Conservation (phyloP, 2,888 invertebrate genomes). For the Allygus modestus region DNA sequence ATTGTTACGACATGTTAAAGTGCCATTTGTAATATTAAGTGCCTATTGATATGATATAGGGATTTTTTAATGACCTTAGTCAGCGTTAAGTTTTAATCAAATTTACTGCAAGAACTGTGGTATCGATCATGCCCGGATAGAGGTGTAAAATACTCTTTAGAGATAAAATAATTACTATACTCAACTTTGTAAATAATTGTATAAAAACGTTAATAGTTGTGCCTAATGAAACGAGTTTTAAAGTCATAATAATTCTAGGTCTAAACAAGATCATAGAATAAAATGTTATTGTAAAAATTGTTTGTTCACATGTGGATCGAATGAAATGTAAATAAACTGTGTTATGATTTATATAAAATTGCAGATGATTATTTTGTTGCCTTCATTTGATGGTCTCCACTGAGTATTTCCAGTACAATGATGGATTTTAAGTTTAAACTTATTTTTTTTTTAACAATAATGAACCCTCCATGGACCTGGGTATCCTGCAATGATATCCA, state of each 20-base stretch:
- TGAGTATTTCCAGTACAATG: no score
- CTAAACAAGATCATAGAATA: not conserved
- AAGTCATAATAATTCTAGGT: not conserved
- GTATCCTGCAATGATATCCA: no score
- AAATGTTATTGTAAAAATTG: constrained; percentile 46
- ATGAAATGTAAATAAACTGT: constrained; percentile 37
- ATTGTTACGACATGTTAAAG: not conserved
- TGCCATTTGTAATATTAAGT: constrained; percentile 9
- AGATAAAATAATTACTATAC: not conserved
- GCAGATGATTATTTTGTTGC: not conserved
- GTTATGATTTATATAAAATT: constrained; percentile 47
- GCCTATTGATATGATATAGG: not conserved
- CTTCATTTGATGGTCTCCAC: no score
- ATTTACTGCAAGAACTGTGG: not conserved
- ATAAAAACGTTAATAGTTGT: constrained; percentile 9
- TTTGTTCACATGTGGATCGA: constrained; percentile 43
- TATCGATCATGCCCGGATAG: not conserved
- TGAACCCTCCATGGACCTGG: no score
- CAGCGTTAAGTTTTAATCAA: not conserved
- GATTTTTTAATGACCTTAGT: not conserved
- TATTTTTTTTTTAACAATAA: no score
- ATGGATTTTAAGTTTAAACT: no score
- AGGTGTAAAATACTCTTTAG: not conserved
- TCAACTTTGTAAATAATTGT: constrained; percentile 28
- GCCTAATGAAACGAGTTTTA: constrained; percentile 6